Evolutionary conservation across 1,140 invertebrate genomes (phyloP).

Genomic region (Macrocentrus cingulum): DNA sequence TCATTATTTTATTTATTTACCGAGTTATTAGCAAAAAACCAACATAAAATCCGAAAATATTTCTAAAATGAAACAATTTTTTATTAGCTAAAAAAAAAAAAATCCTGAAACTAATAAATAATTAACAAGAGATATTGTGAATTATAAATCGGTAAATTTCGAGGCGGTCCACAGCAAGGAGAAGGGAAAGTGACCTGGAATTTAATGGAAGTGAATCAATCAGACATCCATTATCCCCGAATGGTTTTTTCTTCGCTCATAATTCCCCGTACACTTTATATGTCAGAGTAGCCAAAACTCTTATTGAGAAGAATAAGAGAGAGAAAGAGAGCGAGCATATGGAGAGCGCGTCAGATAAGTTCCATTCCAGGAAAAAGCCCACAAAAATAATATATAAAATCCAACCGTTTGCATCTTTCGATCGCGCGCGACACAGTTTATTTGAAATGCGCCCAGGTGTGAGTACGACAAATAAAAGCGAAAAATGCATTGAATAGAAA

Average conservation of each 20-base stretch:
- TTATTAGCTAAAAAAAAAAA: too few species aligned
- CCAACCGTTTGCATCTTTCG: background rate
- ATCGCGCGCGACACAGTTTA: background rate
- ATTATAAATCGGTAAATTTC: too few species aligned
- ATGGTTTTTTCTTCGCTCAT: constrained; percentile 2
- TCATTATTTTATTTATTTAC: too few species aligned
- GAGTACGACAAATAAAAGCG: constrained; percentile 46
- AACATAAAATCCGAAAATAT: too few species aligned
- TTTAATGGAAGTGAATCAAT: constrained; percentile 2
- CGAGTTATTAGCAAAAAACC: too few species aligned
- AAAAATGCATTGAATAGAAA: constrained; percentile 31
- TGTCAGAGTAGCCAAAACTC: constrained; percentile 13
- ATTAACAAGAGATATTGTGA: too few species aligned
- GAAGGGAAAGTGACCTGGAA: too few species aligned
- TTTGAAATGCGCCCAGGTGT: constrained; percentile 2
- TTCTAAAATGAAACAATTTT: too few species aligned
- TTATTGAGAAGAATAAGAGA: too few species aligned
- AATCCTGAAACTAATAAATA: too few species aligned
- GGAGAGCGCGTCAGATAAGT: constrained; percentile 9
- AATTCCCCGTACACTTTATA: background rate
- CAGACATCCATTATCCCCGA: constrained; percentile 3
- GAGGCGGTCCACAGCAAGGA: too few species aligned
- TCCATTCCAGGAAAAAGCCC: constrained; percentile 9
- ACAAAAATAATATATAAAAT: too few species aligned
- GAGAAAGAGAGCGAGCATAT: background rate